These are phyloP conservation scores for Acromyrmex charruanus DNA, from an alignment of 1,140 invertebrate genomes.

Conservation along the genomic window DNA sequence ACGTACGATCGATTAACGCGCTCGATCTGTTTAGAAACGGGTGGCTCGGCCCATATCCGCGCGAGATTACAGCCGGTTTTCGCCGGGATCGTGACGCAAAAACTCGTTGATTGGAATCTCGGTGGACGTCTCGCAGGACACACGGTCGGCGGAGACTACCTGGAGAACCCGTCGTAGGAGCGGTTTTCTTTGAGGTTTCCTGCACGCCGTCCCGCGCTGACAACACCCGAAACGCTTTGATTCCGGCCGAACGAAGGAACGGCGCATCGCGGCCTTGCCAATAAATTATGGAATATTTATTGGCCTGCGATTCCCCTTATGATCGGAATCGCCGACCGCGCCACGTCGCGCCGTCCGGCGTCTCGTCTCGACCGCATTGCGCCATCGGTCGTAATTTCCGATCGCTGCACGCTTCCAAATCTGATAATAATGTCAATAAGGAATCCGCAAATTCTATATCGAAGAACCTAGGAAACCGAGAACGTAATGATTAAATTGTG, in stretches of 20 bases:
- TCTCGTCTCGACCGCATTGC: conserved; percentile 33
- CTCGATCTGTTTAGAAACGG: conserved; percentile 46
- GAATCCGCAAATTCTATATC: neutral
- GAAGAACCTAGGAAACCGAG: neutral
- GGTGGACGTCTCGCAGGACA: conserved; percentile 63
- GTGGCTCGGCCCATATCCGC: conserved; percentile 37
- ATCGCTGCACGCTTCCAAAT: neutral
- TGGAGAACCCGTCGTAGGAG: conserved; percentile 69
- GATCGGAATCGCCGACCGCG: conserved; percentile 28
- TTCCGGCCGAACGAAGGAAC: conserved; percentile 68
- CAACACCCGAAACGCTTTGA: conserved; percentile 76
- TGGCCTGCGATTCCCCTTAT: conserved; percentile 56
- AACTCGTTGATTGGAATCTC: conserved; percentile 80
- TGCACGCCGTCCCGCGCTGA: conserved; percentile 56
- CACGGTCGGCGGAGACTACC: conserved; percentile 54
- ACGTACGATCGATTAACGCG: conserved; percentile 54
- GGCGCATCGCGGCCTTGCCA: conserved; percentile 65
- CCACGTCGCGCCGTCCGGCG: neutral
- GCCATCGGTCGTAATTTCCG: conserved; percentile 29
- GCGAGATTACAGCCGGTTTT: conserved; percentile 61
- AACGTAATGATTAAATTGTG: neutral
- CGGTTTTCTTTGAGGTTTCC: conserved; percentile 80
- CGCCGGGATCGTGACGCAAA: conserved; percentile 68
- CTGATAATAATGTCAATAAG: conserved; percentile 1
- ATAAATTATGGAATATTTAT: conserved; percentile 80